A percentile compares a stretch with the other conserved stretches of the same genome.
phyloP scores from a whole-genome alignment of 2,888 invertebrate genomes.

The Sarcophaga variegata region DNA sequence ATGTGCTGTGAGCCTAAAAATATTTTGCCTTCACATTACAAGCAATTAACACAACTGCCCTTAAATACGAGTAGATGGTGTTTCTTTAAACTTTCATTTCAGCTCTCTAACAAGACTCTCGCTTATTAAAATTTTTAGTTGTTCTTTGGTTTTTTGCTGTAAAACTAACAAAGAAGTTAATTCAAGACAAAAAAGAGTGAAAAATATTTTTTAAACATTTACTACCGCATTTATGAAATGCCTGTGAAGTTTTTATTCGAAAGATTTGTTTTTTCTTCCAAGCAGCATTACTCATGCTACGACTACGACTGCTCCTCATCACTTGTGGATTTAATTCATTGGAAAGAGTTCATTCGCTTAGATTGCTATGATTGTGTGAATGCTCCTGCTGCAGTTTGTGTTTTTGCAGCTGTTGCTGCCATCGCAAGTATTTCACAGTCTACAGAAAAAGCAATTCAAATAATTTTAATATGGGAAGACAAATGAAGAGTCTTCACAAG shows the following conservation, averaged over 20 bases:
- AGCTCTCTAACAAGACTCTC: too few relatives aligned
- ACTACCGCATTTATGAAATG: conserved; percentile 64
- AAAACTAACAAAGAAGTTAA: conserved; percentile 23
- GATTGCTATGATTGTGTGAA: too few relatives aligned
- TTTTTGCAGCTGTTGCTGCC: too few relatives aligned
- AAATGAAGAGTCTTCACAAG: too few relatives aligned
- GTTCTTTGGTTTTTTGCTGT: neutral
- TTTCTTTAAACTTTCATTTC: too few relatives aligned
- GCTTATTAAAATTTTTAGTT: neutral
- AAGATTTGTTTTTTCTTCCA: neutral
- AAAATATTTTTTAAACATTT: conserved; percentile 25
- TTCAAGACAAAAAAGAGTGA: too few relatives aligned
- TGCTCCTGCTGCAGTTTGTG: too few relatives aligned
- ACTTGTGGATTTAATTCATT: conserved; percentile 7
- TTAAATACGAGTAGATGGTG: too few relatives aligned
- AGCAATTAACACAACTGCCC: conserved; percentile 61
- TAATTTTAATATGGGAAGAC: neutral
- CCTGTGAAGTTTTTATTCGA: conserved; percentile 25
- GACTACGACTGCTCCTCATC: neutral
- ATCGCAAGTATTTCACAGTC: neutral
- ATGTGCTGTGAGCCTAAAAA: neutral
- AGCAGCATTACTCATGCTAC: neutral
- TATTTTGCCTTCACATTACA: conserved; percentile 31
- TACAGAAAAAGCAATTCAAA: conserved; percentile 27
- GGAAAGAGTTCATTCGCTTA: too few relatives aligned